Percentiles rank a stretch among this genome's conserved stretches.
phyloP scores from a whole-genome alignment of 2,888 invertebrate species.

The Ormyrus nitidulus region DNA sequence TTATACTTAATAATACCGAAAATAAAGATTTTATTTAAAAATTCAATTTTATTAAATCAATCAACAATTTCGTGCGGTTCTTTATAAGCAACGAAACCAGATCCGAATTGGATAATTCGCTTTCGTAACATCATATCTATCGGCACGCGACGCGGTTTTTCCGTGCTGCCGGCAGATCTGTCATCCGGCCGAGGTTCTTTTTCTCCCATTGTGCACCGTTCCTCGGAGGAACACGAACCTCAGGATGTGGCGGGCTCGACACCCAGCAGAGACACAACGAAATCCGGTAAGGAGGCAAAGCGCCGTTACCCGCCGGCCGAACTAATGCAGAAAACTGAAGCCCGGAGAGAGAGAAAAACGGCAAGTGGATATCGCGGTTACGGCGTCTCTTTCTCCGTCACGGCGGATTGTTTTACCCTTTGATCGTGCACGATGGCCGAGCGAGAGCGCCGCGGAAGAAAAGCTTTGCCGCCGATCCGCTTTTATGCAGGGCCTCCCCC shows the following conservation, averaged over 20 bases:
- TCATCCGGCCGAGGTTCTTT: conserved; percentile 56
- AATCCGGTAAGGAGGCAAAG: conserved; percentile 64
- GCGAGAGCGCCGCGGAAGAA: conserved; percentile 60
- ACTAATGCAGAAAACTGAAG: conserved; percentile 21
- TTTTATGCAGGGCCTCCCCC: conserved; percentile 55
- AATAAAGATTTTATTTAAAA: too few species aligned
- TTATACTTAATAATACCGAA: too few species aligned
- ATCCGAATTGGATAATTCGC: conserved; percentile 13
- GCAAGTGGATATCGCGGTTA: conserved; percentile 69
- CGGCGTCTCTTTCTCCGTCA: conserved; percentile 61
- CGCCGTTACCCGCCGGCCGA: conserved; percentile 44
- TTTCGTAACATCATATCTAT: background rate
- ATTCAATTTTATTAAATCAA: too few species aligned
- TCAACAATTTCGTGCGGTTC: background rate
- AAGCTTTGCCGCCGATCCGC: conserved; percentile 62
- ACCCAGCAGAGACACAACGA: conserved; percentile 56
- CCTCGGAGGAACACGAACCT: conserved; percentile 63
- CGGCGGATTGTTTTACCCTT: conserved; percentile 72
- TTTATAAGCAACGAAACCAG: background rate
- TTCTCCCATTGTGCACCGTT: background rate
- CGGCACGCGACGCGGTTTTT: conserved; percentile 28
- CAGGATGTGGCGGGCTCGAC: conserved; percentile 67
- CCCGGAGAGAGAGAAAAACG: conserved; percentile 9
- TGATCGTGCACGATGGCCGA: conserved; percentile 65
- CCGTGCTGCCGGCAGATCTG: conserved; percentile 51